Percentiles rank a stretch among this genome's conserved stretches.
Conservation (phyloP, 2,113 vertebrate genomes). For the Centrocercus urophasianus region DNA sequence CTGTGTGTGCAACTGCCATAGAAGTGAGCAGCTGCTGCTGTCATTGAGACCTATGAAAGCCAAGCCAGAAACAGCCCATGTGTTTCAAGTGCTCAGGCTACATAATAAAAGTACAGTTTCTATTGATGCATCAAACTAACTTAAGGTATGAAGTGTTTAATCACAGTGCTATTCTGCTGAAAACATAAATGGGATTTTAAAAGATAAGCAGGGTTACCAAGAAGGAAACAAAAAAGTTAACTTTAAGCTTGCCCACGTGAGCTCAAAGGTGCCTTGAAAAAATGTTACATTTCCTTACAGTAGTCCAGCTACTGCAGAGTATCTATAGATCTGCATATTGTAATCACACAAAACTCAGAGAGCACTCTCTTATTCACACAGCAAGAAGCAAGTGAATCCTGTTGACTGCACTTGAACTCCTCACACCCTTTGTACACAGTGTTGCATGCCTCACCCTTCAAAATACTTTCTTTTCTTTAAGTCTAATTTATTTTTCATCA, state of each 20-base stretch:
- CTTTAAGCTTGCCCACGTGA: background rate
- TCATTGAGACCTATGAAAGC: background rate
- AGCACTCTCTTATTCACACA: background rate
- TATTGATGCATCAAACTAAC: background rate
- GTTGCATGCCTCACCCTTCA: background rate
- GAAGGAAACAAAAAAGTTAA: background rate
- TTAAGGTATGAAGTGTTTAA: background rate
- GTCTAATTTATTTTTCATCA: background rate
- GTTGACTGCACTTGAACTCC: rapidly evolving
- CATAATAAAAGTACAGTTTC: background rate
- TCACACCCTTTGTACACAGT: background rate
- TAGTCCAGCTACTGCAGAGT: background rate
- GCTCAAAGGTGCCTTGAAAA: background rate
- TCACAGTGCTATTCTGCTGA: background rate
- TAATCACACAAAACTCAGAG: background rate
- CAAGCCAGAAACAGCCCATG: too few relatives aligned
- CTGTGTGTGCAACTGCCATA: background rate
- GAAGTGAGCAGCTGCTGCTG: background rate
- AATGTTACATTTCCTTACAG: background rate
- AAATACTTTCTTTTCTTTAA: background rate
- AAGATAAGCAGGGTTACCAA: background rate
- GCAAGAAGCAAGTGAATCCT: background rate
- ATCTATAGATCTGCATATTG: background rate
- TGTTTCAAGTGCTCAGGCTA: background rate
- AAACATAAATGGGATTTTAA: background rate